Base-by-base conservation (phyloP, 2,888 invertebrate genomes). In the Acanthococcus lagerstroemiae region DNA sequence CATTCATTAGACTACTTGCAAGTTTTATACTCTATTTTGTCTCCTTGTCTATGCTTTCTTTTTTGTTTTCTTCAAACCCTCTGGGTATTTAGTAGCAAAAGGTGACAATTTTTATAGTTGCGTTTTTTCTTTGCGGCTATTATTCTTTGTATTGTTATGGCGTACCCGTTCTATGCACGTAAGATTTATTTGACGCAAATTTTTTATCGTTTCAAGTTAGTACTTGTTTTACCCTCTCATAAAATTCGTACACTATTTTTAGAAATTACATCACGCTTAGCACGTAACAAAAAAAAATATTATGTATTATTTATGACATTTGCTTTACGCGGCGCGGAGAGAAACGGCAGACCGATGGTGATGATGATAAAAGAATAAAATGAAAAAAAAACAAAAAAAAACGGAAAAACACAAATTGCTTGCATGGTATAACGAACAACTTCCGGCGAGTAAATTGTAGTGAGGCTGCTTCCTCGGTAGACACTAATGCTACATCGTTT, bases 51-150 rank as follows among this genome's bases (percentile, higher is more conserved):
- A 37, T 37, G 12, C 37, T n/a, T 3, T 30, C 37, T 15, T 30
- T 30, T 15, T 37, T 3, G 37, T 37, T 37, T 37, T 37, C n/a
- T 27, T n/a, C 7, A 52, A 55, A 26, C 55, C 55, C 52, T 30
- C 55, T 26, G 55, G 55, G 55, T 55, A 55, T 55, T 55, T 55
- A 55, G 25, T 55, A 55, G 27, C 7, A 27, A 15, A 55, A 55
- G 9, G 55, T n/a, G 55, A 55, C 55, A 55, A n/a, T 27, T 55
- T 55, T 55, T 55, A 55, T 27, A 22, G 15, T n/a, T 52, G 24
- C 21, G 12, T 56, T 37, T 37, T 7, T 57, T 57, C 45, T 19
- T 37, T 57, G 6, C 22, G 12, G 37, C 2, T 2, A 37, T n/a
- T 37, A 15, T n/a, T 37, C 37, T 37, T n/a, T 15, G n/a, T 37